phyloP scores from a whole-genome alignment of 2,888 invertebrate species.

The Corbicula japonica region DNA sequence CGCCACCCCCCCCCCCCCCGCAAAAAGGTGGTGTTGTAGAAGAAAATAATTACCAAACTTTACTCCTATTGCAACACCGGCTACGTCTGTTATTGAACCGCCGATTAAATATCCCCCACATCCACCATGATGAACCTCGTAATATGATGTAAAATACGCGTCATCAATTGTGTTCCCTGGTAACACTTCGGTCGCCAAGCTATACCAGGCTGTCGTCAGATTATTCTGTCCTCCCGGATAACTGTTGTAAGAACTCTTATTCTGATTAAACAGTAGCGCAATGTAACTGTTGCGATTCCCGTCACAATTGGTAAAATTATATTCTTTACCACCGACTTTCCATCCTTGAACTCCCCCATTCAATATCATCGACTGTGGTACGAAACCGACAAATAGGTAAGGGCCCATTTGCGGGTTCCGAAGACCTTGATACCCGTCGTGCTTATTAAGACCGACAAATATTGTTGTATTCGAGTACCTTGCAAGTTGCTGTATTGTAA shows the following conservation, averaged over 20 bases:
- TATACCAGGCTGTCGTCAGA: slow-evolving; percentile 1
- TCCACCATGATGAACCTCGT: slow-evolving; percentile 1
- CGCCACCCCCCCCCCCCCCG: too few relatives aligned
- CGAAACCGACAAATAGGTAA: slow-evolving; percentile 2
- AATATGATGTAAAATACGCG: neutral
- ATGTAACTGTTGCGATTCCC: slow-evolving; percentile 7
- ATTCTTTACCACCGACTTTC: slow-evolving; percentile 2
- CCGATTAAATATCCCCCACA: slow-evolving; percentile 3
- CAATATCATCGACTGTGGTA: neutral
- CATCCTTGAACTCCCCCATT: neutral
- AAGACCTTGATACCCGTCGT: neutral
- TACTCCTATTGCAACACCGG: neutral
- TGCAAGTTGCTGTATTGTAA: neutral
- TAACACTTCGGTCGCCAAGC: neutral
- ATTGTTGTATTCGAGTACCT: neutral
- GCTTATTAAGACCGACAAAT: neutral
- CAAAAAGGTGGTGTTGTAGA: too few relatives aligned
- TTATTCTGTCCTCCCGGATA: neutral
- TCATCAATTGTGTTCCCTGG: neutral
- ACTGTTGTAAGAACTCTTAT: neutral
- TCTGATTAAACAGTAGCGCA: neutral
- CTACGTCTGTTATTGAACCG: neutral
- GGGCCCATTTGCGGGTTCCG: neutral
- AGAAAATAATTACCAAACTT: neutral
- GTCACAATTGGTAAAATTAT: slow-evolving; percentile 3